Evolutionary conservation across 1,140 invertebrate genomes (phyloP).

Genomic region (Dendrolimus kikuchii): DNA sequence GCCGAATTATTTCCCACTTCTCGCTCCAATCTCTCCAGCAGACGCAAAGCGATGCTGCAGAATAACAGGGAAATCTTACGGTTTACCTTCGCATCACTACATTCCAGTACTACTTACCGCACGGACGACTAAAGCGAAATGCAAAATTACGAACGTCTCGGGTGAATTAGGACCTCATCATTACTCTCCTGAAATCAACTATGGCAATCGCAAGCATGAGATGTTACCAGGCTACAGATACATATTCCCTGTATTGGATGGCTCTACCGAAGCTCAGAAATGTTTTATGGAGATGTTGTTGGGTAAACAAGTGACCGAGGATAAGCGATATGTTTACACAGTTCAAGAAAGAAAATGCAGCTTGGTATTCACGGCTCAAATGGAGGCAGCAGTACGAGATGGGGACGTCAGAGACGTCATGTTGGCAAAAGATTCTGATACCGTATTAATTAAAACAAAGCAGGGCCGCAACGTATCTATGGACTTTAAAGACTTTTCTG

Average conservation of each 20-base stretch:
- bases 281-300: conserved; percentile 75
- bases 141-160: conserved; percentile 77
- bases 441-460: conserved; percentile 80
- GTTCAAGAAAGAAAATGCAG: conserved; percentile 81
- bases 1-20: conserved; percentile 86
- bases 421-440: conserved; percentile 82
- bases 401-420: conserved; percentile 85
- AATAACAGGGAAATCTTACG: conserved; percentile 87
- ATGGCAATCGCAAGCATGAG: conserved; percentile 77
- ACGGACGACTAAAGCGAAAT: conserved; percentile 73
- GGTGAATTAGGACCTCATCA: conserved; percentile 74
- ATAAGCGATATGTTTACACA: conserved; percentile 81
- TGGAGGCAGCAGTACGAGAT: conserved; percentile 83
- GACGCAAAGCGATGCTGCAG: conserved; percentile 85
- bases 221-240: conserved; percentile 82
- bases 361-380: conserved; percentile 81
- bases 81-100: conserved; percentile 83
- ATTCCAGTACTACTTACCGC: conserved; percentile 81
- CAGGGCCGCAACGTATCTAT: conserved; percentile 81
- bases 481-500: conserved; percentile 77
- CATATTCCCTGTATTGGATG: conserved; percentile 80
- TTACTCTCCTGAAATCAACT: conserved; percentile 72
- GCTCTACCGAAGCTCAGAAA: conserved; percentile 76
- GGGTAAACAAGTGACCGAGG: conserved; percentile 74
- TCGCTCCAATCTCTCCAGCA: conserved; percentile 85